Percentiles rank a stretch among this genome's conserved stretches.
Conservation (phyloP, 2,888 invertebrate species). For the Seira sanloemensis region DNA sequence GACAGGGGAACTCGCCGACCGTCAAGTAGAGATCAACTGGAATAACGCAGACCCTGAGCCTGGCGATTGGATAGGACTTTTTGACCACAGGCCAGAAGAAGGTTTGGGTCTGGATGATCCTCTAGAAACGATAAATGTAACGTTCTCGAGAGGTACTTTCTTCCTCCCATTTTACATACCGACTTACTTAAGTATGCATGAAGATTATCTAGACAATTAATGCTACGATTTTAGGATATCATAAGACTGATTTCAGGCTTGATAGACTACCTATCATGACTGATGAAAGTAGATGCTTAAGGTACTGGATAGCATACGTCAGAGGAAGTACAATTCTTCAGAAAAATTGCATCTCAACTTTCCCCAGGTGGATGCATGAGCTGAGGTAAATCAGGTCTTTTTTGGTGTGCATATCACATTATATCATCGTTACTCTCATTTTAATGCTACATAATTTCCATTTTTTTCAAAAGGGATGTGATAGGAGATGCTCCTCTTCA, state of each 20-base stretch:
- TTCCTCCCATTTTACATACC: background rate
- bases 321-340: conserved; percentile 74
- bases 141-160: conserved; percentile 52
- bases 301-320: conserved; percentile 74
- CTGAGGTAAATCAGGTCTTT: conserved; percentile 75
- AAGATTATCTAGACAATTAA: background rate
- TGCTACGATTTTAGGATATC: conserved; percentile 69
- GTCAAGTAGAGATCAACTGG: conserved; percentile 72
- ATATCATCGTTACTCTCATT: background rate
- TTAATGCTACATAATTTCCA: background rate
- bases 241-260: conserved; percentile 74
- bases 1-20: conserved; percentile 67
- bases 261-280: conserved; percentile 67
- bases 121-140: conserved; percentile 62
- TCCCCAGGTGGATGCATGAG: conserved; percentile 91
- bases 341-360: conserved; percentile 84
- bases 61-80: conserved; percentile 75
- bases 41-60: conserved; percentile 68
- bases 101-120: conserved; percentile 62
- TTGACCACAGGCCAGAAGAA: conserved; percentile 74
- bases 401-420: too few species aligned
- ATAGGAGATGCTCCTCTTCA: conserved; percentile 80
- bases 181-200: background rate
- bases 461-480: conserved; percentile 72
- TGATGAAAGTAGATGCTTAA: conserved; percentile 73